A percentile compares a stretch with the other conserved stretches of the same genome.
These are phyloP conservation scores for Actinernus sp. DNA, from an alignment of 92 coral and sea anemone species.

Conservation along the genomic window DNA sequence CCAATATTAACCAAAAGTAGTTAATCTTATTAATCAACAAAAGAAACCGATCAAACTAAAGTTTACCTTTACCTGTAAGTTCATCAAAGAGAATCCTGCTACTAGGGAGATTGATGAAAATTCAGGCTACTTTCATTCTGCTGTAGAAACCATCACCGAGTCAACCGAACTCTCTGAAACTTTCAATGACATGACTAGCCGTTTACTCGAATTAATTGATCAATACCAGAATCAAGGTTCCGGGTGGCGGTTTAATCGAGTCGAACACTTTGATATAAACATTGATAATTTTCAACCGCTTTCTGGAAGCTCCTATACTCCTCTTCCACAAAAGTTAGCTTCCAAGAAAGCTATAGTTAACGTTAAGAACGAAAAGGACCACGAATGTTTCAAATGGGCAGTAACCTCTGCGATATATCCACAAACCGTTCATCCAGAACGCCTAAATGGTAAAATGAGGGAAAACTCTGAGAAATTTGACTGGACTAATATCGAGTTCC, in stretches of 20 bases:
- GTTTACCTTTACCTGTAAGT: conserved; percentile 32
- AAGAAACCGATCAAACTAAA: conserved; percentile 53
- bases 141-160: conserved; percentile 18
- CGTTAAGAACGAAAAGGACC: conserved; percentile 55
- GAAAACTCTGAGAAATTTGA: conserved; percentile 35
- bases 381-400: conserved; percentile 70
- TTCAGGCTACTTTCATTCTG: conserved; percentile 27
- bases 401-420: conserved; percentile 59
- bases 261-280: conserved; percentile 38
- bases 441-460: conserved; percentile 34
- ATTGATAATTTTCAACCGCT: conserved; percentile 49
- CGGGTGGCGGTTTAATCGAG: conserved; percentile 49
- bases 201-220: conserved; percentile 26
- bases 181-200: conserved; percentile 28
- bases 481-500: no score
- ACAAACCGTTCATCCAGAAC: conserved; percentile 16
- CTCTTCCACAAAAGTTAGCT: conserved; percentile 14
- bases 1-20: conserved; percentile 10
- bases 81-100: conserved; percentile 25
- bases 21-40: conserved; percentile 20
- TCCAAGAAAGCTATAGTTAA: conserved; percentile 50
- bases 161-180: conserved; percentile 41
- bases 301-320: conserved; percentile 46
- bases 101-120: conserved; percentile 19
- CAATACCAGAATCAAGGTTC: conserved; percentile 40